Conservation (phyloP, 2,888 invertebrate species). For the Molanna angustata region DNA sequence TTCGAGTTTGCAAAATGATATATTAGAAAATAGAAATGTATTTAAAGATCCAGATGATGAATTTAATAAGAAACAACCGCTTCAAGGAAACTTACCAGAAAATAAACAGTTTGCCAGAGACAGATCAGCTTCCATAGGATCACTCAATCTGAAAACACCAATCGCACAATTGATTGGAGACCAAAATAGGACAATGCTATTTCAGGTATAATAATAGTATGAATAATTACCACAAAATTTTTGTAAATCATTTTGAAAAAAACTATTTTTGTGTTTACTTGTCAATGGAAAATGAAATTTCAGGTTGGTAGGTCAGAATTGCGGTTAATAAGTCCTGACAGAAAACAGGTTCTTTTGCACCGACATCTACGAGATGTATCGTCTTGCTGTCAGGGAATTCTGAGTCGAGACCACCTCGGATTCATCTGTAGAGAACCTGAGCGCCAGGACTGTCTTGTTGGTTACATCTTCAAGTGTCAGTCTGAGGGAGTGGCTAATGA, state of each 20-base stretch:
- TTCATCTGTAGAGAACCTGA: slow-evolving; percentile 84
- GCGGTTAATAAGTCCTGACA: slow-evolving; percentile 87
- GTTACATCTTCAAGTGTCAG: slow-evolving; percentile 71
- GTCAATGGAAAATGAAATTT: too few relatives aligned
- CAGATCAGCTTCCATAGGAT: slow-evolving; percentile 62
- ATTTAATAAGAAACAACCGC: slow-evolving; percentile 2
- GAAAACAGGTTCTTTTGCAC: slow-evolving; percentile 85
- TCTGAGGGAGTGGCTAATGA: slow-evolving; percentile 79
- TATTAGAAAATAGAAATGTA: not conserved
- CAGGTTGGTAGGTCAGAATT: slow-evolving; percentile 84
- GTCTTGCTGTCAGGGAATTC: slow-evolving; percentile 81
- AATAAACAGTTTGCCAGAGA: slow-evolving; percentile 53
- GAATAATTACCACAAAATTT: not conserved
- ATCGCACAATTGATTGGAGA: slow-evolving; percentile 56
- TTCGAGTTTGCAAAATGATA: slow-evolving; percentile 4
- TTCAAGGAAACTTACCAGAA: slow-evolving; percentile 39
- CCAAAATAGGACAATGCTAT: slow-evolving; percentile 91
- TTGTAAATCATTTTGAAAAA: not conserved
- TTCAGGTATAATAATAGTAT: slow-evolving; percentile 65
- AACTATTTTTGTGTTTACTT: too few relatives aligned
- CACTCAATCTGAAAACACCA: slow-evolving; percentile 50
- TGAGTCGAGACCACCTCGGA: slow-evolving; percentile 83
- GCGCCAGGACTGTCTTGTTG: slow-evolving; percentile 56
- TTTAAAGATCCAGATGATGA: not conserved
- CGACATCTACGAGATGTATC: slow-evolving; percentile 86